phyloP scores from a whole-genome alignment of 2,113 vertebrate genomes.

The Ellobius talpinus region DNA sequence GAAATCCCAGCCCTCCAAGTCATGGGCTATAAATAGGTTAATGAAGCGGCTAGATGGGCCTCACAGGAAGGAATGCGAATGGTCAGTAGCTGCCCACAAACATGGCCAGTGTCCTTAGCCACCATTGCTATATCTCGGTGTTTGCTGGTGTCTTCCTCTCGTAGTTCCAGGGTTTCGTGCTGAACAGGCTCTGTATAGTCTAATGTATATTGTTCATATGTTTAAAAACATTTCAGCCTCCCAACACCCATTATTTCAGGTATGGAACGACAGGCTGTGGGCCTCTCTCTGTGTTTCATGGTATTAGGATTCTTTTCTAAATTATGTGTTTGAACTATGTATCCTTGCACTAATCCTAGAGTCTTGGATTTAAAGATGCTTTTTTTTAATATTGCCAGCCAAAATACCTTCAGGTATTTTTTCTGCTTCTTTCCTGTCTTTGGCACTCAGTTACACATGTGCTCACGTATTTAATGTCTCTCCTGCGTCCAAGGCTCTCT shows the following conservation, averaged over 20 bases:
- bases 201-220: too few species aligned
- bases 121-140: neutral
- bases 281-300: neutral
- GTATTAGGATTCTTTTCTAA: neutral
- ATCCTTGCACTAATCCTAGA: neutral
- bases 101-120: neutral
- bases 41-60: neutral
- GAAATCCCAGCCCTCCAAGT: neutral
- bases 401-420: neutral
- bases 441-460: neutral
- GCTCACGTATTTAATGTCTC: neutral
- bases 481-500: neutral
- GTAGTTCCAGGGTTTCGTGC: too few species aligned
- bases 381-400: neutral
- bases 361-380: neutral
- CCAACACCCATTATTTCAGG: neutral
- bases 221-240: neutral
- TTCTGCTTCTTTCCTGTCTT: neutral
- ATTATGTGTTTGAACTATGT: neutral
- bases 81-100: neutral
- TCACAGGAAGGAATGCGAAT: neutral
- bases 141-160: neutral
- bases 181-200: neutral
- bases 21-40: neutral
- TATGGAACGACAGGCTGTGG: neutral